Evolutionary conservation across 2,888 invertebrate genomes (phyloP), one percentile per base, ranked within the genome.

Genomic region (Drosophila infuscata): DNA sequence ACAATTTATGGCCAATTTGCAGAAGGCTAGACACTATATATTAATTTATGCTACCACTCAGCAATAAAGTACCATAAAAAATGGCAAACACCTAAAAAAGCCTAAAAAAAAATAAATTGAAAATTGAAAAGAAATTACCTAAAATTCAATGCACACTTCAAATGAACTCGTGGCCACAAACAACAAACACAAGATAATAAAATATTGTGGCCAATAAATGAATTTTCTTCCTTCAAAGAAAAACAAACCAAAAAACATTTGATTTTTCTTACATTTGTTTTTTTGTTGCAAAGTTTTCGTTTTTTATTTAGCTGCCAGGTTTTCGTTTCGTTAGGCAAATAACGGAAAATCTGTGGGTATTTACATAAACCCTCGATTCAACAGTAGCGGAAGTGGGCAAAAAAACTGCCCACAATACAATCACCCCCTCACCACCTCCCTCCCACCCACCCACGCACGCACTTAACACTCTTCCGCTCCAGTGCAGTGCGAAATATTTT

Each of bases 11-110:
- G 57, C 51, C 67, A 69, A 66, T 65, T 66, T 62, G 60, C 74
- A 80, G 88, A 75, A 79, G 82, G 70, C 82, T 74, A 84, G 84
- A 82, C 85, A 48, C 51, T 80, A 60, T 70, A 70, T 60, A 61
- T 73, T 74, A 84, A 82, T 80, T 71, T 77, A 79, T 75, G 68
- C 64, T 48, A 38, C 32, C 71, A 67, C 67, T 63, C 75, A 67
- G 41, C 58, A 51, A 58, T 52, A 49, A 76, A 79, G 54, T 46
- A 46, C 17, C 46, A 38, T 51, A 69, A 46, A 20, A 20, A 51
- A 69, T 20, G 11, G 46, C 20, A 17, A 46, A 3, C 4, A 46
- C 8, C 15, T 25, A 4, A n/a, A 8, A 48, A 58, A 52, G 43
- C n/a, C 29, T 36, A 20, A 43, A 46, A 1, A 8, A 1, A 15